A percentile compares a stretch with the other conserved stretches of the same genome.
phyloP scores from a whole-genome alignment of 2,113 vertebrate genomes.

The Prionailurus bengalensis region DNA sequence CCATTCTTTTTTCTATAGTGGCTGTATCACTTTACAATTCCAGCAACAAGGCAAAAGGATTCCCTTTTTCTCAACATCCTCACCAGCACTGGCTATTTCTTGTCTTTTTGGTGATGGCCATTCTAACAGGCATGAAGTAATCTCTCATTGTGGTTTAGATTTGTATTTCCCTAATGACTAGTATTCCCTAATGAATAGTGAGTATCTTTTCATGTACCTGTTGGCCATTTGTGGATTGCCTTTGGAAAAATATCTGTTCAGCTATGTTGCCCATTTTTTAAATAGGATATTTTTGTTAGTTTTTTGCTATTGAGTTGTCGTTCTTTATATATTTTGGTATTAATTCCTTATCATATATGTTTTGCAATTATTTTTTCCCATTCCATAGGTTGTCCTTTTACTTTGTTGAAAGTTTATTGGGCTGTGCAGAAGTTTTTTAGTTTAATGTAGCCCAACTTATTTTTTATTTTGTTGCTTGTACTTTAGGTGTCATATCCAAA shows the following conservation, averaged over 20 bases:
- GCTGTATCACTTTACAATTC: background rate
- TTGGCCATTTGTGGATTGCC: background rate
- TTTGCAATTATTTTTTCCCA: background rate
- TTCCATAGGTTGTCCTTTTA: background rate
- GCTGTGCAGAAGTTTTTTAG: background rate
- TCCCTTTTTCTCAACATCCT: background rate
- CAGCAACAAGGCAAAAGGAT: background rate
- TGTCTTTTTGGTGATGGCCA: background rate
- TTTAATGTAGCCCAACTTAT: background rate
- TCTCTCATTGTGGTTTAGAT: background rate
- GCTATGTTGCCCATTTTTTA: background rate
- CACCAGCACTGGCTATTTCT: background rate
- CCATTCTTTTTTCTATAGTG: background rate
- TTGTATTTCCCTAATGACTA: background rate
- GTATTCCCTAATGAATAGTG: background rate
- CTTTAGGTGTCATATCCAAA: background rate
- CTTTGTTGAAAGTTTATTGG: background rate
- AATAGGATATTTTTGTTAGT: background rate
- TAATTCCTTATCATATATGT: background rate
- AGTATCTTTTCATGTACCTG: background rate
- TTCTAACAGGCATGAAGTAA: background rate
- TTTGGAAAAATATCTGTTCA: background rate
- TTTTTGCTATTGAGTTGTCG: background rate
- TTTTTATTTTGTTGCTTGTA: background rate
- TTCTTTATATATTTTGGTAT: background rate